phyloP scores from a whole-genome alignment of 2,797 vertebrate genomes.

The Poecilia gillii region DNA sequence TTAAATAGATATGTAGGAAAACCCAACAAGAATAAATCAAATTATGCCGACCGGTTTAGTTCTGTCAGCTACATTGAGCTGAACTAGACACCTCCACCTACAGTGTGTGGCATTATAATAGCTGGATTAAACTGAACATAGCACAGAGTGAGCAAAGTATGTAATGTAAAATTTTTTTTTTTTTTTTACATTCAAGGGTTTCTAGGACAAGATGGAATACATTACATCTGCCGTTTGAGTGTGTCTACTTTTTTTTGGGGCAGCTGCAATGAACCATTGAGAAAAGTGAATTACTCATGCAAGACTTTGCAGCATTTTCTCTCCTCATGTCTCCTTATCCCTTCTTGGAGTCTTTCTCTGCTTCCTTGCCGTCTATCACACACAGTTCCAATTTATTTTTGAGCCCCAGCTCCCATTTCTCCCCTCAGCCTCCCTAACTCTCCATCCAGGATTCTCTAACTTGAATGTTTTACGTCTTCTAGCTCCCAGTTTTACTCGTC shows the following conservation, averaged over 20 bases:
- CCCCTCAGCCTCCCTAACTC: conserved; percentile 13
- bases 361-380: conserved; percentile 10
- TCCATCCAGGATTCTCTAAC: conserved; percentile 25
- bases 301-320: conserved; percentile 39
- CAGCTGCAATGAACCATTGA: conserved; percentile 52
- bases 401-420: conserved; percentile 16
- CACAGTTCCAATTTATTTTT: conserved; percentile 46
- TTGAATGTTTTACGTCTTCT: conserved; percentile 47
- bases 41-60: not conserved
- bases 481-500: conserved; percentile 7
- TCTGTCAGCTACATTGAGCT: conserved; percentile 29
- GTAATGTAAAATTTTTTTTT: conserved; percentile 41
- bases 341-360: conserved; percentile 13
- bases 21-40: conserved; percentile 9
- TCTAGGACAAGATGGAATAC: conserved; percentile 63
- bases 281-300: conserved; percentile 62
- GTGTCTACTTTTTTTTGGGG: conserved; percentile 40
- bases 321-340: conserved; percentile 11
- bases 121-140: conserved; percentile 26
- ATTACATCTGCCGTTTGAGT: conserved; percentile 49
- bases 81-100: conserved; percentile 33
- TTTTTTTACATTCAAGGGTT: conserved; percentile 44
- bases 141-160: conserved; percentile 27
- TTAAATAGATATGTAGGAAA: not conserved
- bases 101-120: not conserved